Percentiles rank a stretch among this genome's conserved stretches.
Conservation (phyloP, 2,113 vertebrate genomes). For the Semnornis frantzii region DNA sequence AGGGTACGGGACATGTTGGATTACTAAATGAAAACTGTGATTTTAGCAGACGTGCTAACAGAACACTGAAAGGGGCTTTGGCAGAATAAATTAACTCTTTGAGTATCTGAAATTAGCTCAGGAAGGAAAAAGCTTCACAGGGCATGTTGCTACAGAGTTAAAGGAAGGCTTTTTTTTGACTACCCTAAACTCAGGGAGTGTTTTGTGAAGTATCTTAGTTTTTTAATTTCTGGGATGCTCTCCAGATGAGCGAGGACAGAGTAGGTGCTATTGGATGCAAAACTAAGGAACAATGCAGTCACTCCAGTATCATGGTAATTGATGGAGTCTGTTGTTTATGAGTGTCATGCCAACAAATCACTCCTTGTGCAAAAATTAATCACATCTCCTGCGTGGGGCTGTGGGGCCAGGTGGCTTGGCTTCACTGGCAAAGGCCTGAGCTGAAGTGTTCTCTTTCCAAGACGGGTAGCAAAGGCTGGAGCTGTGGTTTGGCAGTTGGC, state of each 20-base stretch:
- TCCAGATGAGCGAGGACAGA: neutral
- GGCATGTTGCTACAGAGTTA: neutral
- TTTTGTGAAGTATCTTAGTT: neutral
- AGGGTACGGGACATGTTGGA: slow-evolving; percentile 5
- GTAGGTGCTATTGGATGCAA: neutral
- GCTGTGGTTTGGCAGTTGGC: neutral
- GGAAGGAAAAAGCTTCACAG: slow-evolving; percentile 3
- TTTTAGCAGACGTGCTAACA: slow-evolving; percentile 31
- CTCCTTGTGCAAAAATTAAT: slow-evolving; percentile 56
- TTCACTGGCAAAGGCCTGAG: neutral
- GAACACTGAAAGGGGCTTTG: slow-evolving; percentile 39
- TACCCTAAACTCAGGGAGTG: neutral
- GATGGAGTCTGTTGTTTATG: slow-evolving; percentile 45
- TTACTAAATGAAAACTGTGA: slow-evolving; percentile 49
- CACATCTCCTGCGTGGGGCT: neutral
- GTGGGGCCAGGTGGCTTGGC: neutral
- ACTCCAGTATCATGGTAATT: neutral
- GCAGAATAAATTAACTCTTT: slow-evolving; percentile 27
- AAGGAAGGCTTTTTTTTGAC: neutral
- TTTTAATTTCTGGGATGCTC: neutral
- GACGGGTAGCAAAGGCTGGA: neutral
- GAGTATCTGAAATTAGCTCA: slow-evolving; percentile 28
- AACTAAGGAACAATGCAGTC: neutral
- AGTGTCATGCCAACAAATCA: slow-evolving; percentile 43
- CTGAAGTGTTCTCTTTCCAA: neutral